These are phyloP conservation scores for Anorthoa munda DNA, from an alignment of 2,888 invertebrate genomes.

Conservation along the genomic window DNA sequence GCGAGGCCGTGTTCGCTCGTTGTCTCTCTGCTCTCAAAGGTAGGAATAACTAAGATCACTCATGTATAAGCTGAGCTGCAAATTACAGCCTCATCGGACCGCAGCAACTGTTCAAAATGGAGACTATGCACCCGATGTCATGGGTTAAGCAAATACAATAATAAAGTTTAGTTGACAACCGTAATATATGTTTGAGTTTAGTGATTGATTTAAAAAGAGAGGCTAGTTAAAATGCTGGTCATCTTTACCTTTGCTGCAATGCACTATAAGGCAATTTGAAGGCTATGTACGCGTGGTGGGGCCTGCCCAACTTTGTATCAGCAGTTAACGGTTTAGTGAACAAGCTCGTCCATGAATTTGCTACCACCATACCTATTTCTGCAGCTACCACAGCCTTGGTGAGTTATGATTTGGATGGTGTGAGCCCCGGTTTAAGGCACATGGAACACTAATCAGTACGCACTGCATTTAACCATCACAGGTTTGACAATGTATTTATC, in stretches of 20 bases:
- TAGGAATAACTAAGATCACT: constrained; percentile 35
- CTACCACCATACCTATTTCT: not conserved
- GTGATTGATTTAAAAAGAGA: not conserved
- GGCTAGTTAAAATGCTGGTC: not conserved
- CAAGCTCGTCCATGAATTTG: not conserved
- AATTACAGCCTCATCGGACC: not conserved
- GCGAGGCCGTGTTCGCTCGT: constrained; percentile 99
- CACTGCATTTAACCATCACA: no score
- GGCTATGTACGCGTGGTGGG: not conserved
- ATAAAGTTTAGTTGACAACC: no score
- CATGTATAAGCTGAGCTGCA: not conserved
- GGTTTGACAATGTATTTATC: no score
- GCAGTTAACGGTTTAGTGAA: not conserved
- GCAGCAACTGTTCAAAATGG: not conserved
- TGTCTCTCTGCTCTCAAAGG: constrained; percentile 98
- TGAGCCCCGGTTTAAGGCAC: not conserved
- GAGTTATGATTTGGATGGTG: not conserved
- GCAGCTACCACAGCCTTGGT: not conserved
- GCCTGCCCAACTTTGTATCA: not conserved
- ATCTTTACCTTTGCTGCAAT: not conserved
- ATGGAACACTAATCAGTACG: no score
- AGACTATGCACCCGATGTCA: not conserved
- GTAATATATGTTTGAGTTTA: no score
- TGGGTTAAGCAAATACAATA: no score
- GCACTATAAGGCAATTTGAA: not conserved